Evolutionary conservation across 2,113 vertebrate species (phyloP), one percentile per base, ranked within the genome.

Genomic region (Mesembrinibis cayennensis): DNA sequence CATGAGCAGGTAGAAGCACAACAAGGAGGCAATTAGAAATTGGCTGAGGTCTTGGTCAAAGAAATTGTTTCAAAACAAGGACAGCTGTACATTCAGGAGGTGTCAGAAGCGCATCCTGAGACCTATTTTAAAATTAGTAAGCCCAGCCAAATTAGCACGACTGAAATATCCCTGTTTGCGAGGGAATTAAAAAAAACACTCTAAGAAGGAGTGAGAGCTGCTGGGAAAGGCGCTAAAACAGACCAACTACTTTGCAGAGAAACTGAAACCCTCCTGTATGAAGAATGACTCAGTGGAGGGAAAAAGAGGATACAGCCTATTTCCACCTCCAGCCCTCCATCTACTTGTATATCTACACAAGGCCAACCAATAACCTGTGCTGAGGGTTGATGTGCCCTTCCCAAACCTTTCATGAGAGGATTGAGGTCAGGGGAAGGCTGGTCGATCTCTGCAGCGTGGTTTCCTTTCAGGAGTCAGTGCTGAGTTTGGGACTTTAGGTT

Each of bases 371-470:
- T 27, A 63, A 9, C 13, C 25, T 49, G 5, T 1, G 8, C 2
- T 1, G 4, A 36, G 25, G 12, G 7, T 11, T 30, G n/a, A 14
- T 10, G 16, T 45, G 22, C 22, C 52, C 16, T 53, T 90, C 14
- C 16, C 26, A 86, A 45, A 47, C 2, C 3, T 50, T 55, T 27
- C 11, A 6, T 4, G 17, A 29, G 9, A 25, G 16, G 9, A 67
- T 52, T 0, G 7, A 45, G 9, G 10, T 15, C 30, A 49, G 19
- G 5, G 20, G 19, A 89, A 27, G 8, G 3, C 6, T 53, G 27
- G 16, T 3, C 1, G 1, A 4, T 47, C 25, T 36, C 22, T 3
- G 0, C 10, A 29, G 9, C 1, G 4, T 38, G 17, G 4, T 17
- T 5, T 42, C 7, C 15, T 32, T 36, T 21, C 5, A 32, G 36